Conservation (phyloP, 2,113 vertebrate species). For the Ranitomeya imitator region DNA sequence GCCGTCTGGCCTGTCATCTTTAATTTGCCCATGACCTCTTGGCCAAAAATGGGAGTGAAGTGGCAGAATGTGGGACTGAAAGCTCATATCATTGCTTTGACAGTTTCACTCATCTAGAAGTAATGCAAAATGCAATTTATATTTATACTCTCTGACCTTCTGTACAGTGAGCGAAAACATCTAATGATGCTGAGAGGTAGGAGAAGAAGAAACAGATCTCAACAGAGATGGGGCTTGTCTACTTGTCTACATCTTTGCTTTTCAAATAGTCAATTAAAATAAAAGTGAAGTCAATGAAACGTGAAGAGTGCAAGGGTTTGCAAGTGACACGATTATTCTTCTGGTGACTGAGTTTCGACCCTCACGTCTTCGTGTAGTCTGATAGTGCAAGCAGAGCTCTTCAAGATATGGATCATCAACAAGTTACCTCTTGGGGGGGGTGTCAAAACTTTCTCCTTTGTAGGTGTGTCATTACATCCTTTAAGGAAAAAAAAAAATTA, state of each 20-base stretch:
- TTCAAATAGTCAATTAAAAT: constrained; percentile 80
- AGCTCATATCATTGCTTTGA: constrained; percentile 96
- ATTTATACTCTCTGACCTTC: constrained; percentile 94
- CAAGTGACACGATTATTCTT: constrained; percentile 75
- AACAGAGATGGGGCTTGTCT: constrained; percentile 80
- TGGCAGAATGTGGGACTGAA: constrained; percentile 94
- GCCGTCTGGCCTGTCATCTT: constrained; percentile 94
- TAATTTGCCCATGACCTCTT: constrained; percentile 96
- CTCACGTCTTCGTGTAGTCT: constrained; percentile 71
- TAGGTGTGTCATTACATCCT: constrained; percentile 69
- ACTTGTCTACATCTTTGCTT: constrained; percentile 77
- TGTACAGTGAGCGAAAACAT: constrained; percentile 80
- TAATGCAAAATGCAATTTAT: constrained; percentile 99
- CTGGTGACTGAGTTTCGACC: constrained; percentile 74
- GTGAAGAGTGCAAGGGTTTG: constrained; percentile 67
- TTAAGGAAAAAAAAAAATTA: constrained; percentile 66
- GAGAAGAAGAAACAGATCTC: constrained; percentile 75
- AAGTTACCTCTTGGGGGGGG: constrained; percentile 58
- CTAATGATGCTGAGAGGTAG: constrained; percentile 76
- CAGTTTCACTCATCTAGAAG: constrained; percentile 99
- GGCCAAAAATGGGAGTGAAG: constrained; percentile 91
- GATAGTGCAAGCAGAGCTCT: constrained; percentile 67
- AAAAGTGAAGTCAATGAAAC: constrained; percentile 77
- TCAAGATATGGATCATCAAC: constrained; percentile 70
- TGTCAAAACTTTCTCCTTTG: constrained; percentile 69